Conservation (phyloP, 2,888 invertebrate genomes). For the Zaprionus lineosus region DNA sequence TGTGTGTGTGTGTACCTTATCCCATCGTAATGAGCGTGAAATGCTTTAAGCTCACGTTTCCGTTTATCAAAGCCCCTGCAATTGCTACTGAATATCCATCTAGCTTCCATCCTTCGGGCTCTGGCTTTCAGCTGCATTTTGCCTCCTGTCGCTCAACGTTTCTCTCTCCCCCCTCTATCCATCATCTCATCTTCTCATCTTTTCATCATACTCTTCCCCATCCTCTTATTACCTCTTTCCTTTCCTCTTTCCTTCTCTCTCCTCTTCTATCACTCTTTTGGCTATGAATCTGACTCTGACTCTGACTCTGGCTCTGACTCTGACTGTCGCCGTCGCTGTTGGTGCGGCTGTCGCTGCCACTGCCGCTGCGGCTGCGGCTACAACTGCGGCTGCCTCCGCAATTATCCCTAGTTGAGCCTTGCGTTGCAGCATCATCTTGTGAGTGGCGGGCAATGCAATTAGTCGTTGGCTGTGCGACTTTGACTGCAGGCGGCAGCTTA, state of each 20-base stretch:
- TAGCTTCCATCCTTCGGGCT: neutral
- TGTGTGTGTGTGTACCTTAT: constrained; percentile 4
- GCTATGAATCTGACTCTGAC: too few species aligned
- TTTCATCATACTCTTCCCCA: too few species aligned
- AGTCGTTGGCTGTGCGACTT: constrained; percentile 23
- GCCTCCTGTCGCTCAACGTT: neutral
- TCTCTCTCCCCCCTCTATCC: neutral
- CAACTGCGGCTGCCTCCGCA: constrained; percentile 5
- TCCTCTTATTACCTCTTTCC: too few species aligned
- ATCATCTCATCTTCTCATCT: too few species aligned
- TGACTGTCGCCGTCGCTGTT: too few species aligned
- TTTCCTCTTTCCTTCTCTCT: too few species aligned
- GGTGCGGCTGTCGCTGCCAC: neutral
- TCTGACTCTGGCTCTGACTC: too few species aligned
- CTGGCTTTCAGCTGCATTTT: neutral
- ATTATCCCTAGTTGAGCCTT: constrained; percentile 19
- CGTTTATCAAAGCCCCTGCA: constrained; percentile 50
- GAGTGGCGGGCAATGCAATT: constrained; percentile 38
- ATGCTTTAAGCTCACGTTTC: constrained; percentile 48
- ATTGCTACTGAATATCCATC: constrained; percentile 15
- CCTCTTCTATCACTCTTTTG: too few species aligned
- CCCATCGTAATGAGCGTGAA: constrained; percentile 43
- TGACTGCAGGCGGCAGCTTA: constrained; percentile 17
- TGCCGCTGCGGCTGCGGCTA: neutral
- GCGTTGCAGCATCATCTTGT: constrained; percentile 2